These are phyloP conservation scores for Oceanodroma leucorhoa DNA, from an alignment of 2,797 vertebrate genomes.

Conservation along the genomic window DNA sequence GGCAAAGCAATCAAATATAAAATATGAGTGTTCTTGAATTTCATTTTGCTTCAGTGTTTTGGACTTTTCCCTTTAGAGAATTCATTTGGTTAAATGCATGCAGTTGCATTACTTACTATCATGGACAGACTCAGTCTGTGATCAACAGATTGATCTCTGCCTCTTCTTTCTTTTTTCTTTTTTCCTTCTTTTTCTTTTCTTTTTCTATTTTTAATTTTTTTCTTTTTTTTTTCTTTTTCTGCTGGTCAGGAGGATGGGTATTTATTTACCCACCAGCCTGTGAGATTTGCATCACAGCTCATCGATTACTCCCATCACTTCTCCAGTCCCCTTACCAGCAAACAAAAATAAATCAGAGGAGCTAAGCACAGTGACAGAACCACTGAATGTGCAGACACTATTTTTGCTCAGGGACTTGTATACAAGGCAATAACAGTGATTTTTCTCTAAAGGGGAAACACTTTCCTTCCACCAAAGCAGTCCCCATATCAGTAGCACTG, in stretches of 20 bases:
- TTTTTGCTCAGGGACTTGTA: background rate
- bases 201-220: accelerated
- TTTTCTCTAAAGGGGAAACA: background rate
- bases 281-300: background rate
- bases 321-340: background rate
- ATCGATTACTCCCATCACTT: background rate
- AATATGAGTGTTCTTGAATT: conserved; percentile 25
- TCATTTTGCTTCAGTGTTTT: conserved; percentile 20
- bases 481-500: background rate
- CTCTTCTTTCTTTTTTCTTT: background rate
- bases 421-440: background rate
- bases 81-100: background rate
- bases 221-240: background rate
- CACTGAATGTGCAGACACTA: background rate
- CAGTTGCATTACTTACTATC: background rate
- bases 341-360: background rate
- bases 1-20: conserved; percentile 39
- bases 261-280: background rate
- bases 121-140: background rate
- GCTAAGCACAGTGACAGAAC: background rate
- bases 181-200: background rate
- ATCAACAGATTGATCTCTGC: background rate
- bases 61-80: background rate
- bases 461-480: background rate
- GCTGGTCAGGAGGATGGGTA: background rate